Conservation (phyloP, 2,888 invertebrate genomes). For the Rhagonycha fulva region DNA sequence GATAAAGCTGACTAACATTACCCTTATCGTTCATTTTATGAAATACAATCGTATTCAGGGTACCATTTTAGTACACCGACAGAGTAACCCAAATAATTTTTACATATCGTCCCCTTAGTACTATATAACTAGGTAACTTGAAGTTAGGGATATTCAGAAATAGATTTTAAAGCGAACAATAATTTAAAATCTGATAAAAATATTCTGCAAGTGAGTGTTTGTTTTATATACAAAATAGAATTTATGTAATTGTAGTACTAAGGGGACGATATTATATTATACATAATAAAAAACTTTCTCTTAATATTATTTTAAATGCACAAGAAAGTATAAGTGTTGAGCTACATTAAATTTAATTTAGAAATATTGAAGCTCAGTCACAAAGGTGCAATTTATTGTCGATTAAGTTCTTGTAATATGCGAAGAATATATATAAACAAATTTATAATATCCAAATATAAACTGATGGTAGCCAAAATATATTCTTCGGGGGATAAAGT, state of each 20-base stretch:
- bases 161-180: too few species aligned
- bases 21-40: background rate
- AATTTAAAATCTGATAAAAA: too few species aligned
- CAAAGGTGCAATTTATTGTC: slow-evolving; percentile 52
- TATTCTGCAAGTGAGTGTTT: too few species aligned
- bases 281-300: background rate
- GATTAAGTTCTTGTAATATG: slow-evolving; percentile 67
- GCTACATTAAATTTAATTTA: background rate
- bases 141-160: too few species aligned
- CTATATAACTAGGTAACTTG: too few species aligned
- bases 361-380: slow-evolving; percentile 27
- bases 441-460: slow-evolving; percentile 88
- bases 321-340: background rate
- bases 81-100: background rate
- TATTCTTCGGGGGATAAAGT: slow-evolving; percentile 84
- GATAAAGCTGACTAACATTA: background rate
- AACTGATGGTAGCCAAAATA: slow-evolving; percentile 81
- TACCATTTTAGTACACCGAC: background rate
- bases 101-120: background rate
- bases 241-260: too few species aligned
- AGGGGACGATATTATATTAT: too few species aligned
- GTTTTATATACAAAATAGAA: too few species aligned
- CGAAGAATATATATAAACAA: slow-evolving; percentile 81
- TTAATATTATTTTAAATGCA: background rate
- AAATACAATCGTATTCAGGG: background rate